Conservation (phyloP, 2,113 vertebrate genomes). For the Cryptotis parvus region DNA sequence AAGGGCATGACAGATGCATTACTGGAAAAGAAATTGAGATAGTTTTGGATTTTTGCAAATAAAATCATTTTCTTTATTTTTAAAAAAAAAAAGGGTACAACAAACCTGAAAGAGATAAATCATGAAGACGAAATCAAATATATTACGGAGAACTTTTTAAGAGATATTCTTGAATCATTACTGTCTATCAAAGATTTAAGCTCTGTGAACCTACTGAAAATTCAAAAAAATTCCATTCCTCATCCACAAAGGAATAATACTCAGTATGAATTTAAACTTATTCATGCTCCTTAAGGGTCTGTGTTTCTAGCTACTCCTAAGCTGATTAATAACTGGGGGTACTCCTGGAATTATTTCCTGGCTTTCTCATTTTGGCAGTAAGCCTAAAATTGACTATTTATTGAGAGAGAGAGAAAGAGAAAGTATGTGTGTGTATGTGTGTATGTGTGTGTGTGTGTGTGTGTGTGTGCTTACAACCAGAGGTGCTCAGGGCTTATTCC, state of each 20-base stretch:
- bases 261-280: conserved; percentile 16
- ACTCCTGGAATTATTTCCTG: background rate
- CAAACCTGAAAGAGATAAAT: background rate
- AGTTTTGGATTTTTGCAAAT: too few species aligned
- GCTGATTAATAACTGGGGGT: background rate
- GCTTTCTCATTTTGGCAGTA: background rate
- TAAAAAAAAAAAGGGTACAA: too few species aligned
- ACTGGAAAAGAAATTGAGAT: too few species aligned
- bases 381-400: background rate
- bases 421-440: too few species aligned
- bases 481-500: too few species aligned
- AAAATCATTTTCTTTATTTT: too few species aligned
- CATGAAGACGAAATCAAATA: background rate
- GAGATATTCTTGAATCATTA: background rate
- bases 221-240: too few species aligned
- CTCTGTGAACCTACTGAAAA: background rate
- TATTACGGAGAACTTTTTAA: background rate
- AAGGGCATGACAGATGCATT: too few species aligned
- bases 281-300: background rate
- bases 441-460: too few species aligned
- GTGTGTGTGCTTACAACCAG: too few species aligned
- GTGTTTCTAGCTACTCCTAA: background rate
- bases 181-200: background rate
- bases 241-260: too few species aligned
- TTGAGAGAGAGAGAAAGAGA: too few species aligned